These are phyloP conservation scores for Dysidea cf. avara DNA, from an alignment of 37 sponge, comb jelly and placozoan species.

Conservation along the genomic window DNA sequence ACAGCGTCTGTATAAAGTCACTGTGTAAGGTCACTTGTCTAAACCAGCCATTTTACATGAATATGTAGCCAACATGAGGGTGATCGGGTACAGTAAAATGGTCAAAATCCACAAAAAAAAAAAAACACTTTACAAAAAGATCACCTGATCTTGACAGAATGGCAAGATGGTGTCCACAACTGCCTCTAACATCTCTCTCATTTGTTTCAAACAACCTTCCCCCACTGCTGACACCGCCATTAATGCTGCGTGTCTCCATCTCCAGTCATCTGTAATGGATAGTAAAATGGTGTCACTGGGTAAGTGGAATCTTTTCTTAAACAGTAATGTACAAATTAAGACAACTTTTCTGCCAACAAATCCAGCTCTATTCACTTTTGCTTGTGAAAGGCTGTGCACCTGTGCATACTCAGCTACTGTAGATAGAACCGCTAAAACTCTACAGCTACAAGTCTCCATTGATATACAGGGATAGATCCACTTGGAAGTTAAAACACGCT, in stretches of 20 bases:
- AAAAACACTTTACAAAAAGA: neutral
- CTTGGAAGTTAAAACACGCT: no score
- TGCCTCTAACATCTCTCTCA: constrained; percentile 75
- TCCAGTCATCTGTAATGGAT: constrained; percentile 78
- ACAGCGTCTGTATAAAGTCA: neutral
- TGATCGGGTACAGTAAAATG: neutral
- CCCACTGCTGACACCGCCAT: constrained; percentile 94
- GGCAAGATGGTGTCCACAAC: constrained; percentile 80
- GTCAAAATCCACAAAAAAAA: neutral
- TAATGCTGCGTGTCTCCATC: constrained; percentile 83
- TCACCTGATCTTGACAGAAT: constrained; percentile 78
- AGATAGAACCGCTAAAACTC: no score
- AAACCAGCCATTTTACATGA: neutral
- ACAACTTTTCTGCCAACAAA: no score
- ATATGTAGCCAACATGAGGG: neutral
- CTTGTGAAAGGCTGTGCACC: no score
- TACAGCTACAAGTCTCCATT: no score
- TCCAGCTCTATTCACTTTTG: no score
- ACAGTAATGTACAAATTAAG: no score
- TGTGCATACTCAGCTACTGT: no score
- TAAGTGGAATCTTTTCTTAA: no score
- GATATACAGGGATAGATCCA: no score
- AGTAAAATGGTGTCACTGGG: neutral
- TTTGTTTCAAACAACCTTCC: constrained; percentile 95
- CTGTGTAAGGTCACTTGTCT: neutral